These are phyloP conservation scores for Sinonovacula constricta DNA, from an alignment of 1,140 invertebrate species.

Conservation along the genomic window DNA sequence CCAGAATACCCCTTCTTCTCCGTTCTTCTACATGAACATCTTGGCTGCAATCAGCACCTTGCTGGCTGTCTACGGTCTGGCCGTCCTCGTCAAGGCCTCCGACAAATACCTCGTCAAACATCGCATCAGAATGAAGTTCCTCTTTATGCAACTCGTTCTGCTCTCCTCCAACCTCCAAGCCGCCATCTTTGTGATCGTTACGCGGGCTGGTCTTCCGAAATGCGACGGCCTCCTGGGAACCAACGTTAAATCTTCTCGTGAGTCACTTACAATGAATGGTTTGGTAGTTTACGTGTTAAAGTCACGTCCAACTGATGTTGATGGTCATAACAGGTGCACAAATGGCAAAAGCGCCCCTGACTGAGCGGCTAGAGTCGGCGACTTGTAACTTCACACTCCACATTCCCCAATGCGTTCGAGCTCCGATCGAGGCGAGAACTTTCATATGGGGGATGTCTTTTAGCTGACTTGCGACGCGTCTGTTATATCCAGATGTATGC, in stretches of 20 bases:
- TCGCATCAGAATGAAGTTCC: slow-evolving; percentile 16
- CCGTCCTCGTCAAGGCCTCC: background rate
- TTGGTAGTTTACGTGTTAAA: no score
- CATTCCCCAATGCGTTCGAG: no score
- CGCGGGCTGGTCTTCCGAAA: slow-evolving; percentile 4
- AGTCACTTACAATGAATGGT: no score
- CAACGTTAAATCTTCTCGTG: slow-evolving; percentile 4
- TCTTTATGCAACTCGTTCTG: slow-evolving; percentile 26
- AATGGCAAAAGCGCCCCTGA: no score
- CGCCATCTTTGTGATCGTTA: slow-evolving; percentile 11
- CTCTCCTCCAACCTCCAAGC: slow-evolving; percentile 14
- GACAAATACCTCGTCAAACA: slow-evolving; percentile 18
- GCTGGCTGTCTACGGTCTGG: slow-evolving; percentile 17
- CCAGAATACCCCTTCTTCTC: slow-evolving; percentile 1
- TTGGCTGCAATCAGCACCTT: slow-evolving; percentile 8
- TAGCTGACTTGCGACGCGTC: no score
- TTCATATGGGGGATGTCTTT: no score
- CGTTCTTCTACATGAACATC: slow-evolving; percentile 14
- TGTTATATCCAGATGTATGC: no score
- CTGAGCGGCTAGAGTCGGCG: no score
- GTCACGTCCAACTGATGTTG: no score
- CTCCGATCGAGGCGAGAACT: no score
- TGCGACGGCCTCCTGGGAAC: slow-evolving; percentile 3
- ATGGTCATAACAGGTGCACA: no score
- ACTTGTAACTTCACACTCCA: no score